A percentile compares a stretch with the other conserved stretches of the same genome.
phyloP scores from a whole-genome alignment of 1,140 invertebrate species.

The Oncopodura yosiiana region DNA sequence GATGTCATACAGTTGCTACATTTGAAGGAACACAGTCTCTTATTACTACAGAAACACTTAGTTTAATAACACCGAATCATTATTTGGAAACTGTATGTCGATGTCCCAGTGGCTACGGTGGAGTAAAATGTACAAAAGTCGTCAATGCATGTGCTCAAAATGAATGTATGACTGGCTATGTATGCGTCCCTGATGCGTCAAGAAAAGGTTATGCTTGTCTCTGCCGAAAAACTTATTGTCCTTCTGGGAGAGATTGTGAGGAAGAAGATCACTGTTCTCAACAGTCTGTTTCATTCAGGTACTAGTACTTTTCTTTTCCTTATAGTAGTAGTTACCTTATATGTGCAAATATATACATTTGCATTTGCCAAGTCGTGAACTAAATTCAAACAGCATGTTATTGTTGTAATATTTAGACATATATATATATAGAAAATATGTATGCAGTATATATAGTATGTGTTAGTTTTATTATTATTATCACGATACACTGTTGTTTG shows the following conservation, averaged over 20 bases:
- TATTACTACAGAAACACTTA: slow-evolving; percentile 34
- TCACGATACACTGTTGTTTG: too few relatives aligned
- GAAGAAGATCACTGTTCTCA: slow-evolving; percentile 32
- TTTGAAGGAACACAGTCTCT: slow-evolving; percentile 35
- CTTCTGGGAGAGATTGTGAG: slow-evolving; percentile 57
- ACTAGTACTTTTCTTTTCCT: too few relatives aligned
- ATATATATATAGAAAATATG: too few relatives aligned
- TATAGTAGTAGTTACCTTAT: too few relatives aligned
- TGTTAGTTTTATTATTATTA: too few relatives aligned
- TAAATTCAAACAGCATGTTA: too few relatives aligned
- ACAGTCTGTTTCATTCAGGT: slow-evolving; percentile 34
- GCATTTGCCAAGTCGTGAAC: too few relatives aligned
- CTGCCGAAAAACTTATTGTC: slow-evolving; percentile 65
- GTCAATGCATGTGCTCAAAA: slow-evolving; percentile 66
- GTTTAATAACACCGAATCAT: slow-evolving; percentile 34
- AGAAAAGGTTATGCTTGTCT: slow-evolving; percentile 61
- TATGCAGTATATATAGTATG: too few relatives aligned
- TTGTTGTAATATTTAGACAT: too few relatives aligned
- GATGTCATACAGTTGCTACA: slow-evolving; percentile 29
- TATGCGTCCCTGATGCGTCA: slow-evolving; percentile 64
- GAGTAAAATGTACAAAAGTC: slow-evolving; percentile 44
- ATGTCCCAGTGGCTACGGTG: slow-evolving; percentile 32
- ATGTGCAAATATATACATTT: too few relatives aligned
- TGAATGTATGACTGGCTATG: slow-evolving; percentile 59
- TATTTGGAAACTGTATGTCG: slow-evolving; percentile 31